Evolutionary conservation across 2,113 vertebrate species (phyloP), one percentile per base, ranked within the genome.

Genomic region (Percopsis transmontana): DNA sequence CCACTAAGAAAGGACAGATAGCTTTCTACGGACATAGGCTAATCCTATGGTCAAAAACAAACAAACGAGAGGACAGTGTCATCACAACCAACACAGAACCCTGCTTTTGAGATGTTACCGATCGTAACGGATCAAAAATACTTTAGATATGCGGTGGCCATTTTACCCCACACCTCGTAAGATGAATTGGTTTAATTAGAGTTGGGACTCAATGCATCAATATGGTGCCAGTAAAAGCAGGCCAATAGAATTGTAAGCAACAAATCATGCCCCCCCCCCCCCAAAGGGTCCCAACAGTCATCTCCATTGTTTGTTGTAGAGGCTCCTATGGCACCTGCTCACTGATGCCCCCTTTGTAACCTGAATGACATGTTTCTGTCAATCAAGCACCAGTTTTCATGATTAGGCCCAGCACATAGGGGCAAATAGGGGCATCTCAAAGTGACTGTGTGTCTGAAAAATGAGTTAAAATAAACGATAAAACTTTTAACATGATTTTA

Each of bases 371-470:
- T n/a, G 42, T 7, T 14, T 54, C 23, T 16, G 5, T 39, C 33
- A 27, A 50, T 50, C 3, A 1, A 16, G 42, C 42, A 33, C 27
- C 58, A 50, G 39, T 16, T 24, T 39, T 51, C 58, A 48, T 55
- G 45, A 44, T 50, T 54, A 45, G 20, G 40, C 19, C 38, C 3
- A 59, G 56, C 42, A 66, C 65, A 55, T n/a, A n/a, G n/a, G 42
- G 4, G 24, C 60, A 62, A 12, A 8, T 38, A 50, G 69, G 53
- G 54, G 20, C 10, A 19, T 64, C 24, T 83, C 52, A 85, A 85
- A 90, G 78, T 88, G 81, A 86, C 75, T 66, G 47, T 79, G 77
- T 74, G 84, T 70, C 70, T 55, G 50, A 19, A 68, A 73, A 20
- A 70, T 58, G 4, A 41, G 64, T 20, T 52, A 56, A 44, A 59